Percentiles rank a stretch among this genome's conserved stretches.
Evolutionary conservation across 2,888 invertebrate genomes (phyloP).

Genomic region (Dicranocentrus wangi): DNA sequence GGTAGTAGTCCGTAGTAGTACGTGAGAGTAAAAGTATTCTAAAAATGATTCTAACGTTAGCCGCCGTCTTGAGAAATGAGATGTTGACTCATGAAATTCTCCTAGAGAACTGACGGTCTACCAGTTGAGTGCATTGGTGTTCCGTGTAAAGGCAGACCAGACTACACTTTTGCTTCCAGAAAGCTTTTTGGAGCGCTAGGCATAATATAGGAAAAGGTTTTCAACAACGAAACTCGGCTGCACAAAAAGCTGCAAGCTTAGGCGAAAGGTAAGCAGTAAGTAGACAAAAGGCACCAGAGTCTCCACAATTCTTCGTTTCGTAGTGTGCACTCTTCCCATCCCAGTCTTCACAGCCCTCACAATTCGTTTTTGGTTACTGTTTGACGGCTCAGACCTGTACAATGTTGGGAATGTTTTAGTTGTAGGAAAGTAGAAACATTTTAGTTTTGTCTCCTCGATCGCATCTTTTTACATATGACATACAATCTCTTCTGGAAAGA

Average conservation of each 20-base stretch:
- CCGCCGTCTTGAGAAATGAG: constrained; percentile 16
- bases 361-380: not conserved
- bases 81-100: constrained; percentile 56
- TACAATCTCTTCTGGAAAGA: too few species aligned
- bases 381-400: constrained; percentile 1
- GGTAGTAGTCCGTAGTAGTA: too few species aligned
- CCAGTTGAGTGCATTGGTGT: constrained; percentile 23
- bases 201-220: constrained; percentile 41
- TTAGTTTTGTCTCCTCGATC: too few species aligned
- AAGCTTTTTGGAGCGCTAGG: constrained; percentile 39
- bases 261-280: constrained; percentile 20
- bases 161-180: constrained; percentile 30
- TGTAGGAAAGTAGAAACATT: too few species aligned
- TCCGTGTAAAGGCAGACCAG: constrained; percentile 16
- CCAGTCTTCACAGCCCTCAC: too few species aligned
- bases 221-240: constrained; percentile 36
- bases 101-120: constrained; percentile 48
- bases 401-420: too few species aligned
- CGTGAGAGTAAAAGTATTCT: constrained; percentile 12
- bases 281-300: constrained; percentile 18
- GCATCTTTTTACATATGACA: too few species aligned
- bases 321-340: too few species aligned
- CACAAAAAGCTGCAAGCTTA: not conserved
- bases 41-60: not conserved
- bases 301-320: not conserved